A percentile compares a stretch with the other conserved stretches of the same genome.
These are phyloP conservation scores for Oscheius onirici DNA, from an alignment of 2,888 invertebrate species.

Conservation along the genomic window DNA sequence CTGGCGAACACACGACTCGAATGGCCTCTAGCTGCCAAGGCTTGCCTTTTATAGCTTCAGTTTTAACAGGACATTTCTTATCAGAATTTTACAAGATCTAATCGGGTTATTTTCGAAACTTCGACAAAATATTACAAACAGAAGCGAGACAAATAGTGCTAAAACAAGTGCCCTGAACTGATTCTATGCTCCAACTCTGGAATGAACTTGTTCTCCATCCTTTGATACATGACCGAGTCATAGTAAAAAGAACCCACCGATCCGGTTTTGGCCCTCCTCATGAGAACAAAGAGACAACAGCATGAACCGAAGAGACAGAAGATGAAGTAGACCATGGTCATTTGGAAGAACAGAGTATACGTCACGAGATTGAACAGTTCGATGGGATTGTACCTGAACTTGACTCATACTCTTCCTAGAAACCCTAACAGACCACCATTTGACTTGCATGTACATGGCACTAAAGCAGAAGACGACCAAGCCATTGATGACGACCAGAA, in stretches of 20 bases:
- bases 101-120: too few relatives aligned
- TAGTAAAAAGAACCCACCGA: neutral
- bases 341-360: slow-evolving; percentile 41
- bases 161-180: too few relatives aligned
- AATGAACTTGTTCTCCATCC: too few relatives aligned
- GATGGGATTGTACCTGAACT: slow-evolving; percentile 42
- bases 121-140: too few relatives aligned
- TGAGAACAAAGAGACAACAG: slow-evolving; percentile 42
- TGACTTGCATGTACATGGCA: slow-evolving; percentile 47
- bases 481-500: slow-evolving; percentile 42
- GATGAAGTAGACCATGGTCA: slow-evolving; percentile 51
- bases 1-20: too few relatives aligned
- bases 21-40: too few relatives aligned
- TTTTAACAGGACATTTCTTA: too few relatives aligned
- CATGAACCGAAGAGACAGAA: slow-evolving; percentile 55
- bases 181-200: too few relatives aligned
- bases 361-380: slow-evolving; percentile 52
- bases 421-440: slow-evolving; percentile 34
- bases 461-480: slow-evolving; percentile 47
- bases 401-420: too few relatives aligned
- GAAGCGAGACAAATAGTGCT: too few relatives aligned
- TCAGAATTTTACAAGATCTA: too few relatives aligned
- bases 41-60: too few relatives aligned
- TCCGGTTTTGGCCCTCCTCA: slow-evolving; percentile 29
- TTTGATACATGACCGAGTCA: neutral